phyloP scores from a whole-genome alignment of 2,888 invertebrate species.

The Cyaniris semiargus region DNA sequence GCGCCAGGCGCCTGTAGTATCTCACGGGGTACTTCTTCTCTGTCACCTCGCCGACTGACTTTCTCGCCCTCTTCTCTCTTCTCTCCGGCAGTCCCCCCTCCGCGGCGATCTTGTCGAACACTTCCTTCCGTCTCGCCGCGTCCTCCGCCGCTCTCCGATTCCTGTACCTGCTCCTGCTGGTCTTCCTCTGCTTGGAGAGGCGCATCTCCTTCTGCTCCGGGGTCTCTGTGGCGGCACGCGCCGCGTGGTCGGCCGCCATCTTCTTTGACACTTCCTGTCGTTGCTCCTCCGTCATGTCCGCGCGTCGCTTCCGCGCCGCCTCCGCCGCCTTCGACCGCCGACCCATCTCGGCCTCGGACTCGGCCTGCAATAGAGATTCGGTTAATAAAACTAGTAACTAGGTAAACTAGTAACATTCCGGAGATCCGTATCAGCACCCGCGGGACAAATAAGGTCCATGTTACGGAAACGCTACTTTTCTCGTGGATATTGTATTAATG shows the following conservation, averaged over 20 bases:
- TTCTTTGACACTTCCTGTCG: neutral
- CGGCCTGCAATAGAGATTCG: neutral
- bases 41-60: neutral
- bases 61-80: neutral
- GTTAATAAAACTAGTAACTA: no score
- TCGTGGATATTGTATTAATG: no score
- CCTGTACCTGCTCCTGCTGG: neutral
- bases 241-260: neutral
- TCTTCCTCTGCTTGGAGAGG: neutral
- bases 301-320: neutral
- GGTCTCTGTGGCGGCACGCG: neutral
- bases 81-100: neutral
- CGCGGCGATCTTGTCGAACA: neutral
- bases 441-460: no score
- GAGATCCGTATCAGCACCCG: no score
- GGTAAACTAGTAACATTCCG: no score
- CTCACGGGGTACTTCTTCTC: neutral
- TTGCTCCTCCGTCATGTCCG: neutral
- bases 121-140: constrained; percentile 1
- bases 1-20: neutral
- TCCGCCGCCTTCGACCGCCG: neutral
- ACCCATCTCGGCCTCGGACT: neutral
- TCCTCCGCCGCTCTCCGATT: neutral
- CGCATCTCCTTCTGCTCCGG: neutral
- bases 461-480: no score